Evolutionary conservation across 1,140 invertebrate genomes (phyloP), one percentile per base, ranked within the genome.

Genomic region (Aphis craccivora): DNA sequence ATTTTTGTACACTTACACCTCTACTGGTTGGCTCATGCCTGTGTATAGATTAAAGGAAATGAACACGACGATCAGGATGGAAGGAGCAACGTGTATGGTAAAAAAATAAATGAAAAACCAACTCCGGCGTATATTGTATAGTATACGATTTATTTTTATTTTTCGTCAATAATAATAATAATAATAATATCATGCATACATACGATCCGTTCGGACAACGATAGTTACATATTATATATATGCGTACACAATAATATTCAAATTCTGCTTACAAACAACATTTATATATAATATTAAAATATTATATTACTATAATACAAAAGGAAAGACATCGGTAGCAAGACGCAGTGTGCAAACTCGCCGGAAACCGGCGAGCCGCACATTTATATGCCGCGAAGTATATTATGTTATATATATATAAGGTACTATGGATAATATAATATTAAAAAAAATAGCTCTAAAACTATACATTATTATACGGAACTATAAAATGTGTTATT

Each of bases 311-410:
- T 67, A 76, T 35, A 25, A 91, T 81, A 91, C 91, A 84, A 92
- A 92, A 91, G 40, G 91, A 92, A 92, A 92, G 91, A 92, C 91
- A 53, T 20, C 45, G 76, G 91, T 53, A 92, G 91, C 81, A 84
- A 92, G 91, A 92, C 40, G 76, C 91, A 35, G 90, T 25, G 83
- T 23, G 84, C 84, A 48, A 25, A 1, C 3, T 4, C 81, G 81
- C 81, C 35, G 22, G 22, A 35, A 40, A 23, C 37, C 81, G 81
- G 8, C 81, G 81, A 20, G 81, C 0, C 7, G 43, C 43, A 43
- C 25, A 43, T 25, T 76, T 87, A 30, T 30, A 51, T 51, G 86
- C 45, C n/a, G 86, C 86, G 37, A 48, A 88, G 30, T 51, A 51
- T 35, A 45, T 76, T 76, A 76, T 76, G 60, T 76, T n/a, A n/a